Base-by-base conservation (phyloP, 2,113 vertebrate genomes). In the Corythornis madagascariensis region DNA sequence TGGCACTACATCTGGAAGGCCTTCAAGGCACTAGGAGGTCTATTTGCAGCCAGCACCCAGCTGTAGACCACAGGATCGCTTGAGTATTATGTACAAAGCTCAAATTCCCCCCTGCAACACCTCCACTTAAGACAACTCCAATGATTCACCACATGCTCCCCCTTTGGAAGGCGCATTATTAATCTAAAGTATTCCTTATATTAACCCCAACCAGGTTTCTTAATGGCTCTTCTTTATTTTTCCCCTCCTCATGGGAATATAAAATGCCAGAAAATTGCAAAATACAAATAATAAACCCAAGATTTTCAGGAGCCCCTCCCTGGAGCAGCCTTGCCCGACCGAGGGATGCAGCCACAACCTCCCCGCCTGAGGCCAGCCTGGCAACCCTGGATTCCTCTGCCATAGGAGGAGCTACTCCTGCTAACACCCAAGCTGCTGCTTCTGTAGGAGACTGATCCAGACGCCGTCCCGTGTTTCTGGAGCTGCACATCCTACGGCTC, bases 131-230 rank as follows among this genome's bases (percentile, higher is more conserved):
- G 29, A 26, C 6, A 57, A 9, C 4, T 28, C 48, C 17, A 10
- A 60, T 13, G 2, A 38, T 72, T 56, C 12, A 5, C 3, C 2
- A 0, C 21, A 1, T 0, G 4, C 42, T 73, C 10, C 26, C n/a
- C 9, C 22, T 60, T 3, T 14, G 28, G 85, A 60, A 40, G n/a
- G n/a, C 2, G 0, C 29, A 7, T 15, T 29, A 5, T 70, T 53
- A 7, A 1, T 0, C 4, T 5, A 29, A 81, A 17, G 9, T 25
- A 1, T 38, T 56, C 40, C n/a, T 64, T 10, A 4, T 1, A 3
- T 31, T 31, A 33, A 45, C 42, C 15, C 19, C 83, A 86, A 2
- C 2, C 38, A 11, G 18, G n/a, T 12, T 59, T 59, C 83, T 59
- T 5, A 81, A 60, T 0, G 8, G 42, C 31, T 57, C 12, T 92